A percentile compares a stretch with the other conserved stretches of the same genome.
These are phyloP conservation scores for Sus scrofa DNA, from an alignment of 2,113 vertebrate species.

Conservation along the genomic window DNA sequence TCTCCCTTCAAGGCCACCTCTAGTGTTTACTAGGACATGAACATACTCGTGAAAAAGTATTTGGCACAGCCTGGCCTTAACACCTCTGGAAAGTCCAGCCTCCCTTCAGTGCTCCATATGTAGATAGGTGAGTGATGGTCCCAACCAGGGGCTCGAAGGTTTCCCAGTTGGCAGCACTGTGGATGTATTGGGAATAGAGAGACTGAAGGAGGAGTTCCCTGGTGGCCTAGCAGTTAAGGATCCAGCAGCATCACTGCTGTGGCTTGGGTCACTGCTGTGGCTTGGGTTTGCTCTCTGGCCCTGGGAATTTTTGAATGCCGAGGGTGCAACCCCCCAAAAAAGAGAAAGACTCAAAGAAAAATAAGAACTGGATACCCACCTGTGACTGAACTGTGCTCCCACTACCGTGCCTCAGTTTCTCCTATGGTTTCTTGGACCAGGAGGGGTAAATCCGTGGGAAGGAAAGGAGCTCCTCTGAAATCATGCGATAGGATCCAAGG, in stretches of 20 bases:
- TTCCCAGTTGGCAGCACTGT: neutral
- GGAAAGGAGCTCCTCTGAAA: conserved; percentile 61
- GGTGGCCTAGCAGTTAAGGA: too few species aligned
- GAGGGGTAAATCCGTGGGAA: conserved; percentile 76
- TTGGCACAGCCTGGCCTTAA: neutral
- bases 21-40: neutral
- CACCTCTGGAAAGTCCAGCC: neutral
- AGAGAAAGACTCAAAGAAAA: neutral
- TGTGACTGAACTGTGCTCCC: neutral
- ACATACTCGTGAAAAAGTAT: neutral
- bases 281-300: too few species aligned
- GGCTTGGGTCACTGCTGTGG: too few species aligned
- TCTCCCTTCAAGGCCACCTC: neutral
- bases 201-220: neutral
- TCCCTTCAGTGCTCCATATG: too few species aligned
- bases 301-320: too few species aligned
- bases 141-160: neutral
- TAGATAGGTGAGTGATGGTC: neutral
- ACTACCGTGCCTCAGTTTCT: conserved; percentile 68
- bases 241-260: too few species aligned
- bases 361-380: neutral
- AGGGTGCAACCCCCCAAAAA: too few species aligned
- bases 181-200: neutral
- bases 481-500: conserved; percentile 73
- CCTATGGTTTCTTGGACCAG: conserved; percentile 16